Percentiles rank a stretch among this genome's conserved stretches.
These are phyloP conservation scores for Chamaea fasciata DNA, from an alignment of 2,113 vertebrate species.

Conservation along the genomic window DNA sequence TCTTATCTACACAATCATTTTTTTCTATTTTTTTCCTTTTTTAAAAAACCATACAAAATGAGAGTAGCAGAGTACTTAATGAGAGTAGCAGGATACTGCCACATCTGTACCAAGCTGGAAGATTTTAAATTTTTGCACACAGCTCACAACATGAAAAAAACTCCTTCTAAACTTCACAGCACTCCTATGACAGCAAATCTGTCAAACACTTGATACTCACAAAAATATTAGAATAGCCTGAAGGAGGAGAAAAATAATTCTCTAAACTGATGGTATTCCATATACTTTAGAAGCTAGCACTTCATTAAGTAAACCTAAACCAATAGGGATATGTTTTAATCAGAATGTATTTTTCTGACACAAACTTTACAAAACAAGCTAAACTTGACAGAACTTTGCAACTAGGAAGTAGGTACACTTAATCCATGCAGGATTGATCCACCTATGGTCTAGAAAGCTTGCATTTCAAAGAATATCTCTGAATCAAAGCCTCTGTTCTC, in stretches of 20 bases:
- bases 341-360: background rate
- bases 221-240: background rate
- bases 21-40: background rate
- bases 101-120: rapidly evolving
- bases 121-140: background rate
- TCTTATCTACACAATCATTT: background rate
- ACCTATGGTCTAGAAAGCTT: background rate
- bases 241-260: background rate
- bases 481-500: background rate
- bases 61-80: background rate
- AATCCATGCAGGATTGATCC: background rate
- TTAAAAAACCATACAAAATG: background rate
- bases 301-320: background rate
- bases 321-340: background rate
- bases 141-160: background rate
- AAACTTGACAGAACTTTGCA: background rate
- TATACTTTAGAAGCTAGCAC: background rate
- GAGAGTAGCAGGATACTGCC: background rate
- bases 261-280: background rate
- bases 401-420: background rate
- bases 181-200: background rate
- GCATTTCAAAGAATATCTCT: background rate
- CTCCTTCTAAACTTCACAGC: background rate
- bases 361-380: background rate
- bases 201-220: background rate